Percentiles rank a stretch among this genome's conserved stretches.
Evolutionary conservation across 1,140 invertebrate species (phyloP).

Genomic region (Druon quercuslanigerum): DNA sequence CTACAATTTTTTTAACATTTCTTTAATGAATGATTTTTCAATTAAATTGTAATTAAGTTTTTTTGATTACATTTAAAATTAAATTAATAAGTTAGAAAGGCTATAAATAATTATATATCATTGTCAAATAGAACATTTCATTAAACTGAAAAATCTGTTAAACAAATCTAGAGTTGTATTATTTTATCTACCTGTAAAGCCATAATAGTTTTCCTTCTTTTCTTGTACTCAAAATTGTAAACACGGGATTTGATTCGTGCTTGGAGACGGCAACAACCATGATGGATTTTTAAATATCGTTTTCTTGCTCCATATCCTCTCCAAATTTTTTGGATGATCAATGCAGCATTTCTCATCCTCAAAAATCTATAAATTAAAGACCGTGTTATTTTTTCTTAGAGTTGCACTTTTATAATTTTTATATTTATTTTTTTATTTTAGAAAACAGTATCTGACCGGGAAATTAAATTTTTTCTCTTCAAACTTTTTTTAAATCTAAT

Average conservation of each 20-base stretch:
- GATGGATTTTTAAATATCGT: slow-evolving; percentile 82
- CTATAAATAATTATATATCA: too few species aligned
- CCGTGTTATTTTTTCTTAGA: neutral
- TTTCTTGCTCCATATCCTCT: slow-evolving; percentile 83
- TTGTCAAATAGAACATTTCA: too few species aligned
- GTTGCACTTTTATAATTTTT: neutral
- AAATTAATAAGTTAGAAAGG: too few species aligned
- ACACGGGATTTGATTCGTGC: slow-evolving; percentile 88
- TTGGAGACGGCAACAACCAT: slow-evolving; percentile 89
- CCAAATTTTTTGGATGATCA: slow-evolving; percentile 89
- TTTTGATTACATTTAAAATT: too few species aligned
- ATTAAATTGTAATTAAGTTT: too few species aligned
- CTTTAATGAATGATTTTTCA: too few species aligned
- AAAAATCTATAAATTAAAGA: slow-evolving; percentile 71
- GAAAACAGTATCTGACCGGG: too few species aligned
- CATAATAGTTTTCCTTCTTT: slow-evolving; percentile 83
- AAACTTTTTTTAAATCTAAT: too few species aligned
- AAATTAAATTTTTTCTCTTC: too few species aligned
- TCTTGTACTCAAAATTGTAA: slow-evolving; percentile 84
- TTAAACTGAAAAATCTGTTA: too few species aligned
- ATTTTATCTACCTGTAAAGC: slow-evolving; percentile 74
- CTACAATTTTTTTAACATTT: too few species aligned
- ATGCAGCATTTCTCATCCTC: slow-evolving; percentile 82
- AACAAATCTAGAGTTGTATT: slow-evolving; percentile 13
- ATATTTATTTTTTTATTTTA: neutral